Base-by-base conservation (phyloP, 2,888 invertebrate genomes). In the Lasioglossum villosulum region DNA sequence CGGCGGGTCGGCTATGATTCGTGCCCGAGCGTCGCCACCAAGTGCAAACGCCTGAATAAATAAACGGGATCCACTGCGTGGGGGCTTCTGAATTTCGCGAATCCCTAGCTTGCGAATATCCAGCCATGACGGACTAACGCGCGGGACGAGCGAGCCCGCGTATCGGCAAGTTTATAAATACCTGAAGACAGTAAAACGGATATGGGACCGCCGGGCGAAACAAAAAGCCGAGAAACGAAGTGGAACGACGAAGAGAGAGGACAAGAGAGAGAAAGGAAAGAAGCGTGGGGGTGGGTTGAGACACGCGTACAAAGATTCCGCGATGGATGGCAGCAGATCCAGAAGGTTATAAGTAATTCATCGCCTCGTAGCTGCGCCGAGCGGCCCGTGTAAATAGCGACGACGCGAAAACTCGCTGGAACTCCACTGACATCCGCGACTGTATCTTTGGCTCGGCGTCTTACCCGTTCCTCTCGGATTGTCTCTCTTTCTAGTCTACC, bases 341-440 rank as follows among this genome's bases (percentile, higher is more conserved):
- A 86, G 76, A 70, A 80, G 85, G 90, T 82, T 87, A 86, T 91
- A 90, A 91, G 89, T 92, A 90, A 91, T 92, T 92, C 92, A 90
- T 91, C 88, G 87, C 78, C 84, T 86, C 73, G 85, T 84, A 85
- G 82, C 78, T 79, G 68, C 80, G 76, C 52, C 76, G 71, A 59
- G 75, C 89, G 68, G 79, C 37, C 82, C 83, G 79, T 87, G 90
- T 91, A 91, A 90, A 91, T 90, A 86, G 80, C 78, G 83, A 68
- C 82, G 85, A 77, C 71, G 83, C 78, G 75, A 74, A 78, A 77
- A 77, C 78, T 78, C 73, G 81, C 63, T 84, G 75, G 76, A 88
- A 81, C 88, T 88, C 84, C 75, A 27, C 79, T 72, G 68, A 80
- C 79, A 66, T 84, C 37, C 74, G 56, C 80, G 37, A 30, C 56